These are phyloP conservation scores for Heliconius sara DNA, from an alignment of 2,888 invertebrate genomes.

Conservation along the genomic window DNA sequence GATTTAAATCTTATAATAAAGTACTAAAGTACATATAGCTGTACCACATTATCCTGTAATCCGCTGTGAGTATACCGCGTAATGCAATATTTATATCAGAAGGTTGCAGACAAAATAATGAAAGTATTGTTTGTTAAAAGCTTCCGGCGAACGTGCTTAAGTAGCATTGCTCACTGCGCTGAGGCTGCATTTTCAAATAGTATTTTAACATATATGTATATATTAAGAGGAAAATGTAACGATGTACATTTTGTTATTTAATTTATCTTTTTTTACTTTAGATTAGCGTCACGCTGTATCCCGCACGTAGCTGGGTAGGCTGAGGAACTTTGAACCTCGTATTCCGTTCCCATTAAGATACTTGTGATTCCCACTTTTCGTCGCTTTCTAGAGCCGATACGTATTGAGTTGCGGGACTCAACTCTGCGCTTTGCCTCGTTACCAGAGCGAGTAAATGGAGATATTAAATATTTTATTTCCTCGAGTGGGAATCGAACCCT, in stretches of 20 bases:
- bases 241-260: neutral
- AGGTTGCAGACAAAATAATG: slow-evolving; percentile 20
- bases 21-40: neutral
- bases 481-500: no score
- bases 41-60: neutral
- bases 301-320: no score
- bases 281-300: no score
- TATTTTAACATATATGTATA: neutral
- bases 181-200: slow-evolving; percentile 8
- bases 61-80: neutral
- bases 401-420: no score
- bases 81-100: slow-evolving; percentile 20
- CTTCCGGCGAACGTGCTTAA: slow-evolving; percentile 18
- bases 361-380: no score
- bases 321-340: no score
- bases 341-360: no score
- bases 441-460: no score
- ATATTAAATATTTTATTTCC: no score
- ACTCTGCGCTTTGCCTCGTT: no score
- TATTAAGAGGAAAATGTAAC: neutral
- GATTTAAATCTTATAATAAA: neutral
- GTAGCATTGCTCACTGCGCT: slow-evolving; percentile 15
- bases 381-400: no score
- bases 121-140: slow-evolving; percentile 23
- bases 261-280: no score